phyloP scores from a whole-genome alignment of 2,113 vertebrate species.

The Odontesthes bonariensis region DNA sequence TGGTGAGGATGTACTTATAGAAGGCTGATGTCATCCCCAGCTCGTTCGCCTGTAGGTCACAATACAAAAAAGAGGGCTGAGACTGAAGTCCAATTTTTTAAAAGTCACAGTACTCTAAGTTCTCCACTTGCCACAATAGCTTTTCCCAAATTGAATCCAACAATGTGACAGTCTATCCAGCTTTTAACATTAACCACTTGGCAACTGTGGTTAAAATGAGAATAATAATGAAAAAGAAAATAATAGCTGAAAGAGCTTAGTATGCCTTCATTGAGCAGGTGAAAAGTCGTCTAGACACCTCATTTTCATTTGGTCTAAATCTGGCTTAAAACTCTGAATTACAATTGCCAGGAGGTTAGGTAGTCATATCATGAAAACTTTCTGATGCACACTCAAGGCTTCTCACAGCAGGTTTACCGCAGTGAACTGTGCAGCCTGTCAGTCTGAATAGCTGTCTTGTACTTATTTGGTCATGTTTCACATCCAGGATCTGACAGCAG shows the following conservation, averaged over 20 bases:
- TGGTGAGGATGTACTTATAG: constrained; percentile 96
- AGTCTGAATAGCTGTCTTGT: neutral
- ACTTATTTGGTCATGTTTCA: neutral
- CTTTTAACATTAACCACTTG: neutral
- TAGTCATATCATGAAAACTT: neutral
- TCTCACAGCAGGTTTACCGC: neutral
- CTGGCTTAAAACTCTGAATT: neutral
- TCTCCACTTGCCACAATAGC: too few relatives aligned
- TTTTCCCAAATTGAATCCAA: neutral
- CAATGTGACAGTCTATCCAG: neutral
- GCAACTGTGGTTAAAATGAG: neutral
- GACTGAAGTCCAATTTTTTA: neutral
- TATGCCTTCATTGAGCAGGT: neutral
- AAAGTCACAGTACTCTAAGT: neutral
- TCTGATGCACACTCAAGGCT: neutral
- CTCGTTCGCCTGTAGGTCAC: constrained; percentile 83
- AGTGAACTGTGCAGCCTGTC: neutral
- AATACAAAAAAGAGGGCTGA: constrained; percentile 3
- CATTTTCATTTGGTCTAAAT: neutral
- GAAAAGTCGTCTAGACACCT: neutral
- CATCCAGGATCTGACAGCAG: neutral
- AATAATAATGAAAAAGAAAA: neutral
- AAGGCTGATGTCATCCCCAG: constrained; percentile 92
- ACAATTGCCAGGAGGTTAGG: neutral
- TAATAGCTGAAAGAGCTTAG: neutral